Evolutionary conservation across 2,888 invertebrate species (phyloP).

Genomic region (Leucophora obtusa): DNA sequence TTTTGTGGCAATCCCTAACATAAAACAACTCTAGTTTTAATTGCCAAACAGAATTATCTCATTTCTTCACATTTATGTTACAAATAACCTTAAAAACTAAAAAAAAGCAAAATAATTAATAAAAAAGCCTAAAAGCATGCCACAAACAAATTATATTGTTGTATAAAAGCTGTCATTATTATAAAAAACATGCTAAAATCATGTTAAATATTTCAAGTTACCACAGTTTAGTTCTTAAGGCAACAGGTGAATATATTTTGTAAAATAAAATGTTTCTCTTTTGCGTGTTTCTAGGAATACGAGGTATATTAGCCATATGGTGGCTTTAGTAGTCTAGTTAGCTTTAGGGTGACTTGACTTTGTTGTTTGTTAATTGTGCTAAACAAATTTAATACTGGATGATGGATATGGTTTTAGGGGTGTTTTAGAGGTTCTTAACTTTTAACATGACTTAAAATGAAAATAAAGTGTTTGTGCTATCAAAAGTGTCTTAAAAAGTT

Average conservation of each 20-base stretch:
- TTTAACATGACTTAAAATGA: neutral
- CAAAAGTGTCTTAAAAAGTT: neutral
- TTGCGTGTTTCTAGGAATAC: neutral
- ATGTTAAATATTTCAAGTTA: constrained; percentile 19
- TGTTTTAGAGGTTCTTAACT: neutral
- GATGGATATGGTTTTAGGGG: neutral
- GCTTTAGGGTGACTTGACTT: neutral
- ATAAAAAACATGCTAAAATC: constrained; percentile 23
- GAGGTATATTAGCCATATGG: neutral
- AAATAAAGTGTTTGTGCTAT: neutral
- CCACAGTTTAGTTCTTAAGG: neutral
- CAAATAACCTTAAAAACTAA: neutral
- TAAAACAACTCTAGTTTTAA: constrained; percentile 9
- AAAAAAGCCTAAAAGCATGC: constrained; percentile 20
- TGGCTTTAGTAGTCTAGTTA: neutral
- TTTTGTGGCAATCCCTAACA: constrained; percentile 6
- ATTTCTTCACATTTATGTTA: too few species aligned
- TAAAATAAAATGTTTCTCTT: neutral
- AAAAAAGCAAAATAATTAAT: neutral
- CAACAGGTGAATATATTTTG: neutral
- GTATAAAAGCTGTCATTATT: constrained; percentile 1
- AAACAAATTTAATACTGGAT: neutral
- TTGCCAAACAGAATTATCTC: neutral
- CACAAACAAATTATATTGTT: neutral
- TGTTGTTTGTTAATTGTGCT: neutral